Conservation (phyloP, 1,140 invertebrate species). For the Lepidurus apus region DNA sequence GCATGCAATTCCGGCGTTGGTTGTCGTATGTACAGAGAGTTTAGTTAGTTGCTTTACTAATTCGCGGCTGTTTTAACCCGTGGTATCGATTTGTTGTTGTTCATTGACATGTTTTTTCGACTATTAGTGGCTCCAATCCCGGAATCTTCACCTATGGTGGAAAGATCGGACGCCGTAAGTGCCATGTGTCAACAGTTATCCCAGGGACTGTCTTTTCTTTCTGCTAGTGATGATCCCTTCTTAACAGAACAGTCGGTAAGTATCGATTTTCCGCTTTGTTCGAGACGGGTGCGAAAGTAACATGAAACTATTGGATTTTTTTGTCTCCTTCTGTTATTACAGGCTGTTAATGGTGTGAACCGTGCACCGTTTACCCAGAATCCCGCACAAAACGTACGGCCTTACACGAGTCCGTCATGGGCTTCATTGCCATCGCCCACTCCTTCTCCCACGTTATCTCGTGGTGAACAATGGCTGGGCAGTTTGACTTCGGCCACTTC, state of each 20-base stretch:
- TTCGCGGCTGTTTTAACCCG: no score
- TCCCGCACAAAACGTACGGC: conserved; percentile 45
- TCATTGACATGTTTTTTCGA: neutral
- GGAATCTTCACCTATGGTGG: conserved; percentile 61
- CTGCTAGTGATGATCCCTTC: conserved; percentile 60
- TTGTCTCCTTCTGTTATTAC: neutral
- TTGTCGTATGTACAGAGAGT: no score
- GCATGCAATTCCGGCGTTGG: no score
- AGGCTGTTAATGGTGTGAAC: neutral
- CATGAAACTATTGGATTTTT: neutral
- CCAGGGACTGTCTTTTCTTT: conserved; percentile 70
- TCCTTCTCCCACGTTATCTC: conserved; percentile 45
- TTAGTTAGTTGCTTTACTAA: no score
- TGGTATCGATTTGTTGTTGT: no score
- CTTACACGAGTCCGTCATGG: conserved; percentile 1
- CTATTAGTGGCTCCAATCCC: conserved; percentile 67
- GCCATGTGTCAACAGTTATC: conserved; percentile 83
- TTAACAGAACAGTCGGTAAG: conserved; percentile 36
- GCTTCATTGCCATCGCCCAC: conserved; percentile 40
- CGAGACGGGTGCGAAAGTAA: conserved; percentile 27
- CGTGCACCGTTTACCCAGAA: conserved; percentile 24
- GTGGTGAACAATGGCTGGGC: conserved; percentile 71
- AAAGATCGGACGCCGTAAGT: conserved; percentile 64
- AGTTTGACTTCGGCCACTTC: conserved; percentile 56
- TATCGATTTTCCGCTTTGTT: conserved; percentile 34